Percentiles rank a stretch among this genome's conserved stretches.
These are phyloP conservation scores for Acrocera orbiculus DNA, from an alignment of 2,888 invertebrate species.

Conservation along the genomic window DNA sequence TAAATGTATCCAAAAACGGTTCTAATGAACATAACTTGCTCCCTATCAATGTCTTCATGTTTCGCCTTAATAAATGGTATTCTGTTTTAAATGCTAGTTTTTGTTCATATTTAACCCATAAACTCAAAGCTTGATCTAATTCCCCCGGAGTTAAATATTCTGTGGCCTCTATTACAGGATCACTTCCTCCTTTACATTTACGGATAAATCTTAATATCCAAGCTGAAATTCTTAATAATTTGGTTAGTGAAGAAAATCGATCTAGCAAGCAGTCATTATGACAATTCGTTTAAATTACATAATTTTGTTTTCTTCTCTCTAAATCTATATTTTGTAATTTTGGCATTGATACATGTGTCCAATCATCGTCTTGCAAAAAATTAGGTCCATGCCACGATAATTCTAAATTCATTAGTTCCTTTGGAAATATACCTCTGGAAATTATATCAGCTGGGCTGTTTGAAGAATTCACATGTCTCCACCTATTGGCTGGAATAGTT, in stretches of 20 bases:
- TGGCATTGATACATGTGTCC: too few relatives aligned
- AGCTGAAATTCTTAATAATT: neutral
- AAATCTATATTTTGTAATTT: too few relatives aligned
- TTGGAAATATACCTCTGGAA: too few relatives aligned
- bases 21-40: neutral
- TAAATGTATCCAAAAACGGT: too few relatives aligned
- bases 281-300: too few relatives aligned
- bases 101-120: neutral
- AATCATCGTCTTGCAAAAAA: neutral
- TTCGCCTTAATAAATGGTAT: neutral
- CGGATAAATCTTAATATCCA: neutral
- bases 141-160: neutral
- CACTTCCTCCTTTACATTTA: neutral
- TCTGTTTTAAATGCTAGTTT: neutral
- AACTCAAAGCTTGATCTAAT: neutral
- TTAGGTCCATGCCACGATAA: neutral
- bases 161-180: too few relatives aligned
- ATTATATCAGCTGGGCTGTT: too few relatives aligned
- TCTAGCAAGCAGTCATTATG: too few relatives aligned
- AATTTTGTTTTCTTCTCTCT: too few relatives aligned
- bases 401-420: too few relatives aligned
- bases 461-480: neutral
- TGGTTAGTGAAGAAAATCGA: neutral
- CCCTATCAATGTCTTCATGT: neutral
- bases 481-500: too few relatives aligned